Evolutionary conservation across 2,888 invertebrate genomes (phyloP).

Genomic region (Lasiommata megera): DNA sequence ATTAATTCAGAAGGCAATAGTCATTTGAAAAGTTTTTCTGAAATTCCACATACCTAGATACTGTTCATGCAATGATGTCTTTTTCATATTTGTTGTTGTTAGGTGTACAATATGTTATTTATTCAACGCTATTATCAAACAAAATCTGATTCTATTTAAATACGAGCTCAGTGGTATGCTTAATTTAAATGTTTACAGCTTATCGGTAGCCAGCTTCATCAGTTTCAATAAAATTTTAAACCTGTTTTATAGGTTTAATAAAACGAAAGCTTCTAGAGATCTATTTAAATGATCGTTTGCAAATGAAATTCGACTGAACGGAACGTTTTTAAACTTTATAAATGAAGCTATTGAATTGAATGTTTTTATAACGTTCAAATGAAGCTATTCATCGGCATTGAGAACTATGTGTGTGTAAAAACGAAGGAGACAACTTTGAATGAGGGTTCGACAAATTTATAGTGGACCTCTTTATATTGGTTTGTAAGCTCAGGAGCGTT

Average conservation of each 20-base stretch:
- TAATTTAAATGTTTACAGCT: neutral
- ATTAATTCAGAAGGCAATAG: too few relatives aligned
- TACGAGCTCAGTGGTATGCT: neutral
- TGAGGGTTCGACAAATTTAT: constrained; percentile 10
- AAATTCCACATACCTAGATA: too few relatives aligned
- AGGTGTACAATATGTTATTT: too few relatives aligned
- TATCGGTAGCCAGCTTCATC: neutral
- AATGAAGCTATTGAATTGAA: constrained; percentile 11
- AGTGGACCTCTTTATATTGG: neutral
- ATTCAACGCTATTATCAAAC: too few relatives aligned
- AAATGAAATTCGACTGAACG: constrained; percentile 9
- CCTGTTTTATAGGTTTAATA: neutral
- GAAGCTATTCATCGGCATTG: constrained; percentile 15
- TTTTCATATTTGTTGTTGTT: too few relatives aligned
- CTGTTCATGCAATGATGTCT: too few relatives aligned
- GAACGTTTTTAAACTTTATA: constrained; percentile 7
- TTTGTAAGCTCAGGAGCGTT: neutral
- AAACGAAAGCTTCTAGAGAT: constrained; percentile 7
- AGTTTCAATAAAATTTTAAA: neutral
- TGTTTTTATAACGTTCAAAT: constrained; percentile 16
- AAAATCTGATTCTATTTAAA: too few relatives aligned
- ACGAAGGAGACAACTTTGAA: constrained; percentile 14
- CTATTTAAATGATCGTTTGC: constrained; percentile 9
- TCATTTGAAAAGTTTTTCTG: too few relatives aligned
- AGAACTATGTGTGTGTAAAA: constrained; percentile 15